Base-by-base conservation (phyloP, 2,113 vertebrate species). In the Stictonetta naevosa region DNA sequence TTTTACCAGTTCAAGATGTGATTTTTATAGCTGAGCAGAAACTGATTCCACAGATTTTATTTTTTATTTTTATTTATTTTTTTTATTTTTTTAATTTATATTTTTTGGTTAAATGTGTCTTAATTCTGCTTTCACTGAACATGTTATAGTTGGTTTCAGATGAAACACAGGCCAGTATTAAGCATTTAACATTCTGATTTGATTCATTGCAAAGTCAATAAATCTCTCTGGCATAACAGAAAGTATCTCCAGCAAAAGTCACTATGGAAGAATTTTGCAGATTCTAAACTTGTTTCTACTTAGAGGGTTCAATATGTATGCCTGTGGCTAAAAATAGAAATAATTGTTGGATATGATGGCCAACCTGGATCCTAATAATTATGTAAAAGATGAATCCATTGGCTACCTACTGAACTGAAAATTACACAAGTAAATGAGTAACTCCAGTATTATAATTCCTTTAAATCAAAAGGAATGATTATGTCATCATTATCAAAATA, bases 401-500 rank as follows among this genome's bases (percentile, higher is more conserved):
- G 64, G 29, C 12, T 76, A 23, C 52, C 55, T 93, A 75, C 8
- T 58, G 88, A 90, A 93, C 13, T 86, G 44, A 95, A 89, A 88
- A 80, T 66, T 52, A 50, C 86, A 69, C 66, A 44, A 29, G 56
- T 40, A 76, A 83, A 93, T 86, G 6, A 94, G 69, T 93, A 90
- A 91, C 95, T 76, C 31, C 5, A 48, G 25, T 92, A 50, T 76
- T 88, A 94, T 75, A 92, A 91, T 88, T 90, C 58, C 77, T 91
- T 83, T 85, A 87, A 53, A 81, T 80, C 56, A 75, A 80, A 73
- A 95, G 23, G 66, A 89, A 84, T 88, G 8, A 75, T 94, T 96
- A 91, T 52, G 53, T 84, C 67, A 90, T 25, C 50, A 58, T 85
- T 88, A 93, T 76, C 74, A 96, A 95, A 96, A 94, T 55, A 87